phyloP scores from a whole-genome alignment of 1,140 invertebrate genomes.

The Diorhabda elongata region DNA sequence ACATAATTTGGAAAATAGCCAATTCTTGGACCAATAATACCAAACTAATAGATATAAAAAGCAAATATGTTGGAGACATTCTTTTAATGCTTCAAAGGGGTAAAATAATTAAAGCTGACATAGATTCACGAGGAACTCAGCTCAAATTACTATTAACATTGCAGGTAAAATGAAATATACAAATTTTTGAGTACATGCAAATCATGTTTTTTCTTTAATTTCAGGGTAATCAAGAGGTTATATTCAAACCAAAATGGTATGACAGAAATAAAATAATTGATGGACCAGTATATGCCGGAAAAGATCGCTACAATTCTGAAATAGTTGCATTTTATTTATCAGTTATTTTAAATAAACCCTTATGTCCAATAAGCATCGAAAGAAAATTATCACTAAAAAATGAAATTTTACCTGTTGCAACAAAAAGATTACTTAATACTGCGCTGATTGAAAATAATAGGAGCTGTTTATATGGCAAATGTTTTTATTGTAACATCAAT shows the following conservation, averaged over 20 bases:
- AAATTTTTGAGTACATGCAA: slow-evolving; percentile 7
- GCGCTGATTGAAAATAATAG: slow-evolving; percentile 51
- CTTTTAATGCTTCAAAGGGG: slow-evolving; percentile 64
- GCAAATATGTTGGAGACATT: slow-evolving; percentile 58
- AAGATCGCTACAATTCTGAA: slow-evolving; percentile 91
- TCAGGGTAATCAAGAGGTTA: slow-evolving; percentile 67
- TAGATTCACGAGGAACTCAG: slow-evolving; percentile 80
- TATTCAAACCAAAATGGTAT: slow-evolving; percentile 93
- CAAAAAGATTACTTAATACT: slow-evolving; percentile 60
- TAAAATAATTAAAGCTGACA: slow-evolving; percentile 70
- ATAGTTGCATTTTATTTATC: slow-evolving; percentile 90
- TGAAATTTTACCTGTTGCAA: slow-evolving; percentile 71
- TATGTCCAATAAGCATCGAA: slow-evolving; percentile 75
- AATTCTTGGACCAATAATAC: slow-evolving; percentile 35
- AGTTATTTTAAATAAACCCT: slow-evolving; percentile 70
- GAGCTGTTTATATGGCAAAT: slow-evolving; percentile 84
- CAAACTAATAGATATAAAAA: slow-evolving; percentile 31
- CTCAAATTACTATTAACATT: slow-evolving; percentile 79
- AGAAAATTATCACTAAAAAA: slow-evolving; percentile 69
- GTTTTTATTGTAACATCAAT: slow-evolving; percentile 77
- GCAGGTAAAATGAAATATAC: slow-evolving; percentile 49
- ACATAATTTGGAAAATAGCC: slow-evolving; percentile 35
- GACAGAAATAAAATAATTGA: slow-evolving; percentile 66
- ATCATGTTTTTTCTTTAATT: slow-evolving; percentile 12
- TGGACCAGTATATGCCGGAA: slow-evolving; percentile 80